Base-by-base conservation (phyloP, 2,797 vertebrate species). In the Centropyge bicolor region DNA sequence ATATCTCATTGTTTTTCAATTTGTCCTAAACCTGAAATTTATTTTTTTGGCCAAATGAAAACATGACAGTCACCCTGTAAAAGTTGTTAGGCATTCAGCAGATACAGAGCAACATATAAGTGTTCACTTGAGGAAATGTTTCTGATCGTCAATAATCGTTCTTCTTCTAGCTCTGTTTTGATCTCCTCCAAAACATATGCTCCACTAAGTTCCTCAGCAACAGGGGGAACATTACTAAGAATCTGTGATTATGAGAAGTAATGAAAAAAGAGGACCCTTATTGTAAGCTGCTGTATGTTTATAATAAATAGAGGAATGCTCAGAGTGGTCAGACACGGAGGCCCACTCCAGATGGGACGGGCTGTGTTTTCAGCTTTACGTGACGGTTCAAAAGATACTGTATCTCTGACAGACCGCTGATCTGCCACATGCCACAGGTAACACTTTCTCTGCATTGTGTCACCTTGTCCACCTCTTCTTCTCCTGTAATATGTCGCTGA, bases 241-340 rank as follows among this genome's bases (percentile, higher is more conserved):
- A 13, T 70, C 40, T 40, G 20, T 66, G 16, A 43, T 35, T 38
- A 54, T 36, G 20, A 66, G 9, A 27, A 27, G 22, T 38, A 16
- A 72, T 66, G 1, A 67, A 54, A 56, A 43, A 54, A 36, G 8
- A 19, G 10, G 12, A 55, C 4, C 16, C 10, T 22, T 49, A 55
- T 31, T 19, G 36, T 27, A 67, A 70, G 73, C 54, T 71, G 57
- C 48, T 46, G 19, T 22, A 11, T n/a, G 55, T 78, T 86, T 74
- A 67, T 36, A 74, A 81, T 48, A 59, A 20, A 60, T 4, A 46
- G 13, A 31, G 66, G 45, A 64, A 64, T 60, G 56, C 22, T 61
- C 20, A n/a, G n/a, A 71, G 49, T 3, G 1, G 43, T 62, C 59
- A 55, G 20, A 63, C 31, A 35, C 40, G 38, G 20, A 54, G n/a